phyloP scores from a whole-genome alignment of 2,888 invertebrate genomes.

The Parnassius apollo region DNA sequence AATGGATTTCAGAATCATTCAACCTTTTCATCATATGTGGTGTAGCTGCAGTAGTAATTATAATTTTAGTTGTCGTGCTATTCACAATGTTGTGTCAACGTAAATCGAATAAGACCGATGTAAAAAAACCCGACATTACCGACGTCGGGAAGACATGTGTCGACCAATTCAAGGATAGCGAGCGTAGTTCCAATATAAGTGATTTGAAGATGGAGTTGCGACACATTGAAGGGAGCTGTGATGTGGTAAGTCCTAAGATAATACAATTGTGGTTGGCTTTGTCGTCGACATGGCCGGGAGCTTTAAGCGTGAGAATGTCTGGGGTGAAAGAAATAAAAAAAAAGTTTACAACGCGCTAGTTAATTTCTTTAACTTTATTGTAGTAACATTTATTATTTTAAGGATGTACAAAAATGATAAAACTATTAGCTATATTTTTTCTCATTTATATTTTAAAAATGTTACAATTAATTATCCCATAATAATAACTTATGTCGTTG shows the following conservation, averaged over 20 bases:
- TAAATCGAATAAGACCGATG: slow-evolving; percentile 76
- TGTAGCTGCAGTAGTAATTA: slow-evolving; percentile 88
- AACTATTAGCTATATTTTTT: no score
- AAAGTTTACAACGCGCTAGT: no score
- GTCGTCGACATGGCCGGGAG: no score
- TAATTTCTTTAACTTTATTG: no score
- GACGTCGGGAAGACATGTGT: slow-evolving; percentile 58
- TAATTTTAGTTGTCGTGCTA: slow-evolving; percentile 89
- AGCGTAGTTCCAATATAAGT: slow-evolving; percentile 94
- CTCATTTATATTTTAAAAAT: no score
- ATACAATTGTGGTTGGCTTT: slow-evolving; percentile 3
- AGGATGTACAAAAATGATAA: no score
- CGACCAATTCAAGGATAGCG: slow-evolving; percentile 85
- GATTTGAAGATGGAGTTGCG: slow-evolving; percentile 94
- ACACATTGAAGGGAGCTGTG: slow-evolving; percentile 90
- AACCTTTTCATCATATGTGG: slow-evolving; percentile 87
- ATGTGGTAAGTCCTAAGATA: slow-evolving; percentile 77
- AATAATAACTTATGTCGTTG: no score
- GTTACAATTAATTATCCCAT: no score
- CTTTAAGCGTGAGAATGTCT: no score
- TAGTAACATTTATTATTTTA: no score
- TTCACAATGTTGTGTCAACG: slow-evolving; percentile 87
- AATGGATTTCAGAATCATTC: slow-evolving; percentile 83
- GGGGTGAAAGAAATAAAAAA: no score
- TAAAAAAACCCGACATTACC: slow-evolving; percentile 80